These are phyloP conservation scores for Actenoides lindsayi DNA, from an alignment of 2,113 vertebrate genomes.

Conservation along the genomic window DNA sequence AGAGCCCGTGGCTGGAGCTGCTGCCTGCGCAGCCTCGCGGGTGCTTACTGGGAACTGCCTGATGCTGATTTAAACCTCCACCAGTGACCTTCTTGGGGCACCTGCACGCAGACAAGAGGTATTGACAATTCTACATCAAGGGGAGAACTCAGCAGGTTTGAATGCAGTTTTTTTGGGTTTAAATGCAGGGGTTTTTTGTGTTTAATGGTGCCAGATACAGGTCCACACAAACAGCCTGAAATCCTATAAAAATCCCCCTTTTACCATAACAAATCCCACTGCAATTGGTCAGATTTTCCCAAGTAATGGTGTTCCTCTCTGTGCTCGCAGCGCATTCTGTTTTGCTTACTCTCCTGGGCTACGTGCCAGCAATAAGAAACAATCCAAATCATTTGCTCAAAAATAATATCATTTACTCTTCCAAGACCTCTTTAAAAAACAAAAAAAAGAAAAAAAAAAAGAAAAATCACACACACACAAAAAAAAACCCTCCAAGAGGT, in stretches of 20 bases:
- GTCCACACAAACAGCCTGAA: neutral
- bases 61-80: rapidly evolving
- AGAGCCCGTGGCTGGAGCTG: neutral
- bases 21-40: neutral
- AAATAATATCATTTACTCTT: conserved; percentile 32
- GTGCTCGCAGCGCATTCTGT: neutral
- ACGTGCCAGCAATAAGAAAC: conserved; percentile 49
- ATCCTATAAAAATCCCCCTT: neutral
- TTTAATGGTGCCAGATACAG: neutral
- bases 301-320: neutral
- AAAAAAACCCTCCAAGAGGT: neutral
- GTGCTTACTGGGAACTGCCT: neutral
- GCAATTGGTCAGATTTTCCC: neutral
- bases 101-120: rapidly evolving
- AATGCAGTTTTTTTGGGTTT: neutral
- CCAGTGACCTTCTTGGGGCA: too few species aligned
- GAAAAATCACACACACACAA: neutral
- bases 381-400: conserved; percentile 13
- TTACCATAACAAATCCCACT: neutral
- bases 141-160: neutral
- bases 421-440: neutral
- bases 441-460: too few species aligned
- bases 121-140: neutral
- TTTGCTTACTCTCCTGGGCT: conserved; percentile 44
- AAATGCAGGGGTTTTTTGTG: neutral